Evolutionary conservation across 2,888 invertebrate species (phyloP).

Genomic region (Agonum fuliginosum): DNA sequence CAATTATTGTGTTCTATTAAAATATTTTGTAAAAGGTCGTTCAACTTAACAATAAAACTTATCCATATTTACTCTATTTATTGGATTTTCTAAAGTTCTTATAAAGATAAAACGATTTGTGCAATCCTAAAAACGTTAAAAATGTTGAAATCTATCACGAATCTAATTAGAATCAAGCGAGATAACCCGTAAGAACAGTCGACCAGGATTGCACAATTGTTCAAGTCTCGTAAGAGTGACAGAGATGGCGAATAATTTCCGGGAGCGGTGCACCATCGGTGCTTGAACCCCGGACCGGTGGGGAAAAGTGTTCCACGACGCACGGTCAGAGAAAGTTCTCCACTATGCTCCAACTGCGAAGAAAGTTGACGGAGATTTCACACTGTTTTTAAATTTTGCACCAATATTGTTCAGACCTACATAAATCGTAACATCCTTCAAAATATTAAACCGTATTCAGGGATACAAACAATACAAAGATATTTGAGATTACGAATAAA

Average conservation of each 20-base stretch:
- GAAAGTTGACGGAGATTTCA: not conserved
- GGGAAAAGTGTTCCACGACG: conserved; percentile 9
- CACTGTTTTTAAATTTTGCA: not conserved
- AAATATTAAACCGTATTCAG: no score
- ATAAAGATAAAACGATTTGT: conserved; percentile 21
- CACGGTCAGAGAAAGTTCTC: conserved; percentile 37
- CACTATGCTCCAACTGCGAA: not conserved
- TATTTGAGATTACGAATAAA: no score
- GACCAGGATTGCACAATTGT: conserved; percentile 37
- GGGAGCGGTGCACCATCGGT: conserved; percentile 53
- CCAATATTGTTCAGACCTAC: not conserved
- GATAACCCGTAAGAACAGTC: conserved; percentile 41
- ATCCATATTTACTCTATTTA: conserved; percentile 23
- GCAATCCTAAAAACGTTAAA: conserved; percentile 34
- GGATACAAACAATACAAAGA: no score
- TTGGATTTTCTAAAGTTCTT: not conserved
- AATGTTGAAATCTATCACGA: conserved; percentile 44
- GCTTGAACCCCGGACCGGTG: conserved; percentile 44
- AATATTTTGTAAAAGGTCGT: conserved; percentile 21
- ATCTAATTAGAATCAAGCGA: conserved; percentile 41
- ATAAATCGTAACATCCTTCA: no score
- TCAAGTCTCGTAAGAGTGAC: conserved; percentile 18
- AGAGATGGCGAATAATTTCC: conserved; percentile 34
- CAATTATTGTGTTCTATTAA: conserved; percentile 12
- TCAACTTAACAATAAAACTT: conserved; percentile 19